Conservation (phyloP, 2,113 vertebrate species). For the Holacanthus passer region DNA sequence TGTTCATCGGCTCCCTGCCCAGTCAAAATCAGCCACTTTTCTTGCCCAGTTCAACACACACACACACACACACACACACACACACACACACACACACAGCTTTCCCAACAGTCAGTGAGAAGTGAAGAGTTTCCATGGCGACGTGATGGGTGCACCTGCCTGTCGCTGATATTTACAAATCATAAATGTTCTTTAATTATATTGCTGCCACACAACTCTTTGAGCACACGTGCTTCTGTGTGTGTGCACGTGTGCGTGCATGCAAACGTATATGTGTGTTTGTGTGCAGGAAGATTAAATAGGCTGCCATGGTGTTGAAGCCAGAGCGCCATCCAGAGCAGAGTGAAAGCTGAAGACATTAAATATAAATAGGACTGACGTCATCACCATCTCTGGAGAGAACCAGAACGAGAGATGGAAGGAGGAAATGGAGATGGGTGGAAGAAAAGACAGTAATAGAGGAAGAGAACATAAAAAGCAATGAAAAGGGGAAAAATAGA, state of each 20-base stretch:
- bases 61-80: constrained; percentile 24
- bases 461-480: neutral
- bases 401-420: constrained; percentile 15
- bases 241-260: neutral
- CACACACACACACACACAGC: neutral
- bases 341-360: constrained; percentile 60
- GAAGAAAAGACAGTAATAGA: neutral
- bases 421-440: constrained; percentile 26
- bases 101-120: constrained; percentile 29
- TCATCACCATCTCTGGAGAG: constrained; percentile 63
- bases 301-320: neutral
- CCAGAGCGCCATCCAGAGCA: constrained; percentile 41
- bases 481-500: neutral
- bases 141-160: constrained; percentile 57
- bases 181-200: constrained; percentile 58
- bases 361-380: constrained; percentile 79
- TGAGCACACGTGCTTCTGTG: neutral
- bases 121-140: constrained; percentile 70
- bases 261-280: neutral
- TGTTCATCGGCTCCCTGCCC: neutral
- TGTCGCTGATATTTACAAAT: constrained; percentile 53
- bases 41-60: neutral
- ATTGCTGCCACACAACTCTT: neutral
- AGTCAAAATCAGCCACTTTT: neutral
- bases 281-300: constrained; percentile 18